Percentiles rank a stretch among this genome's conserved stretches.
Conservation (phyloP, 2,797 vertebrate genomes). For the Cynopterus sphinx region DNA sequence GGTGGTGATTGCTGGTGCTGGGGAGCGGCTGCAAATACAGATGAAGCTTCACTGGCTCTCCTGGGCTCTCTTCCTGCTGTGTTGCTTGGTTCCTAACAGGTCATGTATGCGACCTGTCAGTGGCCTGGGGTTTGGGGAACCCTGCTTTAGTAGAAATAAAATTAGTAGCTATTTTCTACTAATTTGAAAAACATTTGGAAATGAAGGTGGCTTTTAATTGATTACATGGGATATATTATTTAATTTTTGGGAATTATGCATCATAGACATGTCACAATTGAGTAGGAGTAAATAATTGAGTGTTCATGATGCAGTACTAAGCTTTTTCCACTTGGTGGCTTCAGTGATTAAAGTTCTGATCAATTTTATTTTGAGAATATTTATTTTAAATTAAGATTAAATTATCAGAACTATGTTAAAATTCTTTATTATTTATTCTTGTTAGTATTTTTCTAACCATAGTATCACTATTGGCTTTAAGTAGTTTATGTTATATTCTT, state of each 20-base stretch:
- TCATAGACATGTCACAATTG: not conserved
- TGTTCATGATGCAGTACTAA: slow-evolving; percentile 33
- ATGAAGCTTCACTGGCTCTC: too few species aligned
- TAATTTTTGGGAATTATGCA: not conserved
- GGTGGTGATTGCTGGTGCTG: too few species aligned
- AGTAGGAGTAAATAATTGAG: not conserved
- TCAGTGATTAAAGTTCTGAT: slow-evolving; percentile 48
- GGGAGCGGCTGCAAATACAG: too few species aligned
- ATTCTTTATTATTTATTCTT: not conserved
- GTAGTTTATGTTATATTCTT: not conserved
- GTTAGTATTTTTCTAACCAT: not conserved
- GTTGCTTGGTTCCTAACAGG: too few species aligned
- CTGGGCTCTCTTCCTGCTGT: too few species aligned
- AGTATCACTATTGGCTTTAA: not conserved
- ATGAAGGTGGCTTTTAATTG: not conserved
- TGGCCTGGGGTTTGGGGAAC: too few species aligned
- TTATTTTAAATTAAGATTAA: slow-evolving; percentile 43
- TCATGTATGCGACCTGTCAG: too few species aligned
- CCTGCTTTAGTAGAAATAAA: not conserved
- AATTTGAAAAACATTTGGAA: not conserved
- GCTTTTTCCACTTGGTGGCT: slow-evolving; percentile 67
- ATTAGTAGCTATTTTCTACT: not conserved
- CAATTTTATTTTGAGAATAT: slow-evolving; percentile 28
- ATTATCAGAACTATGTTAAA: not conserved
- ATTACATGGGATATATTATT: not conserved